A percentile compares a stretch with the other conserved stretches of the same genome.
Evolutionary conservation across 2,888 invertebrate genomes (phyloP).

Genomic region (Orthonychiurus folsomi): DNA sequence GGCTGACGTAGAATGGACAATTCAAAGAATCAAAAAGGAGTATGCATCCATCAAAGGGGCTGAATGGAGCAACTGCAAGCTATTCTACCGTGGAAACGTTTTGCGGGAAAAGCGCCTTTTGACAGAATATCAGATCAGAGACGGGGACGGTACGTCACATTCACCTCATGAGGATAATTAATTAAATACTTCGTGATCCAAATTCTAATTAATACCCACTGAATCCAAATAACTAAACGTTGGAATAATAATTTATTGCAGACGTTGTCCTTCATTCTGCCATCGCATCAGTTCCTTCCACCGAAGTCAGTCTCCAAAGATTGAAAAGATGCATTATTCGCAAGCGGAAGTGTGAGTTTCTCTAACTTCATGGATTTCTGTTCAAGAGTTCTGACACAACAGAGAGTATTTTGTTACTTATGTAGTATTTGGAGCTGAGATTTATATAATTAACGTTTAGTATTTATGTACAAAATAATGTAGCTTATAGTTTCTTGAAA

Average conservation of each 20-base stretch:
- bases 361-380: too few species aligned
- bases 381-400: too few species aligned
- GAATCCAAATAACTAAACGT: neutral
- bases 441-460: too few species aligned
- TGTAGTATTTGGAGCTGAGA: too few species aligned
- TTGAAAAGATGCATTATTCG: neutral
- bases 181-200: too few species aligned
- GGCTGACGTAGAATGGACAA: constrained; percentile 10
- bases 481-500: too few species aligned
- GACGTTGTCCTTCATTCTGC: constrained; percentile 5
- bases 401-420: too few species aligned
- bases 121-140: constrained; percentile 5
- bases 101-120: constrained; percentile 1
- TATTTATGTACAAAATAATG: too few species aligned
- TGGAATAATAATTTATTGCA: constrained; percentile 1
- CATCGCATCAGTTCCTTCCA: neutral
- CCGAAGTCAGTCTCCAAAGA: neutral
- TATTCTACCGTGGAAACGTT: neutral
- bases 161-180: neutral
- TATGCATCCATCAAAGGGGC: neutral
- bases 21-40: constrained; percentile 6
- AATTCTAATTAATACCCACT: neutral
- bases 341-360: neutral
- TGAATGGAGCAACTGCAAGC: neutral
- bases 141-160: constrained; percentile 6